Evolutionary conservation across 2,888 invertebrate genomes (phyloP), one percentile per base, ranked within the genome.

Genomic region (Pimpla rufipes): DNA sequence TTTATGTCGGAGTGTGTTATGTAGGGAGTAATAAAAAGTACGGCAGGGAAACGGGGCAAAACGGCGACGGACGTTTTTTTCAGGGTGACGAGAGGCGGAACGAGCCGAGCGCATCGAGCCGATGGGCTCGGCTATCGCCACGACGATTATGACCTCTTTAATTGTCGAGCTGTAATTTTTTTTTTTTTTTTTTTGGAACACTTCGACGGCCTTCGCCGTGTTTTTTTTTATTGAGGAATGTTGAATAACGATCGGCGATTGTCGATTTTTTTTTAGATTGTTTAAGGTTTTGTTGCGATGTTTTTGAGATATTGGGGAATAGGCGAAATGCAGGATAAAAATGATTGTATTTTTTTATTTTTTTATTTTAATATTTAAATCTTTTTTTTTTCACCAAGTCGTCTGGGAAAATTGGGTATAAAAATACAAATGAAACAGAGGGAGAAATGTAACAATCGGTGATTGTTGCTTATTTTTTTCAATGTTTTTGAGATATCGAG

Each of bases 221-320:
- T 55, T 37, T 40, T 55, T 37, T 40, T n/a, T 7, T 11, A 55
- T 13, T 13, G 13, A 40, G 21, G 29, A 2, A 8, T 21, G 7
- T 55, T 5, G 55, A 23, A 7, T n/a, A 55, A 70, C n/a, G 18
- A 40, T n/a, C 5, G 21, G 3, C 8, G 42, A 42, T 45, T 29
- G 13, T 6, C 23, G 0, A 13, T 35, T 59, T n/a, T 7, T 37
- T 11, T 45, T 23, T 29, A 29, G 3, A 5, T 29, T 2, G 7
- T 77, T 75, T 64, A 40, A 47, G 70, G 70, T 23, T 52, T 50
- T 6, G 10, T 68, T 10, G 18, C 29, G n/a, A 8, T 29, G 8
- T 8, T 45, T 10, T n/a, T 47, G 3, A 29, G 5, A 29, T 29
- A 29, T 45, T n/a, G 11, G 4, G 29, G 10, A 13, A 29, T 4